A percentile compares a stretch with the other conserved stretches of the same genome.
These are phyloP conservation scores for Trididemnum clinides DNA, from an alignment of 23 tunicate genomes.

Conservation along the genomic window DNA sequence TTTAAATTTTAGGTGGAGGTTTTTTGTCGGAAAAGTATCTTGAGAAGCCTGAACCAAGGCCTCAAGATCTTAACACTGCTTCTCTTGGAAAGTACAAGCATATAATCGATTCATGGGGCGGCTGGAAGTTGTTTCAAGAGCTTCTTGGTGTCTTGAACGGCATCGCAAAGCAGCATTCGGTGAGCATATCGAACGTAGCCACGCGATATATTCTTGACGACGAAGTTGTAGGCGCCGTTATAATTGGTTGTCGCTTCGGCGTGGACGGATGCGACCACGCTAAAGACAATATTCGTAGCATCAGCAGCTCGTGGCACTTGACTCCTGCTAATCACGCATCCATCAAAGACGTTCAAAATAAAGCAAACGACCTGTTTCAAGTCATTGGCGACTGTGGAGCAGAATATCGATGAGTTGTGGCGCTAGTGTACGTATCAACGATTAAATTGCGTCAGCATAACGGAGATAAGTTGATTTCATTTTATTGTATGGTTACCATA, in stretches of 20 bases:
- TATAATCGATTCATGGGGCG: constrained; percentile 77
- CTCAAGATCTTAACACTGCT: constrained; percentile 66
- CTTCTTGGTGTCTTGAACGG: constrained; percentile 43
- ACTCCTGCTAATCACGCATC: constrained; percentile 19
- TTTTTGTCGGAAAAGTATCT: constrained; percentile 73
- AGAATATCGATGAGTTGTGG: constrained; percentile 71
- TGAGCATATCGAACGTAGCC: constrained; percentile 76
- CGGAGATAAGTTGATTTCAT: too few species aligned
- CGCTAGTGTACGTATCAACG: too few species aligned
- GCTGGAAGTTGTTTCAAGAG: constrained; percentile 84
- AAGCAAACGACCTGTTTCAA: constrained; percentile 54
- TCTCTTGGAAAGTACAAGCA: constrained; percentile 81
- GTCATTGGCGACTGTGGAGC: constrained; percentile 76
- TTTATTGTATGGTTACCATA: too few species aligned
- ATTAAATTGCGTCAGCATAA: too few species aligned
- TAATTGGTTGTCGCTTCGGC: constrained; percentile 77
- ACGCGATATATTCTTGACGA: constrained; percentile 71
- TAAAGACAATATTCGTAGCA: constrained; percentile 62
- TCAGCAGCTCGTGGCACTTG: constrained; percentile 47
- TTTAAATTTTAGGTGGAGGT: constrained; percentile 62
- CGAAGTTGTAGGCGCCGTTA: constrained; percentile 52
- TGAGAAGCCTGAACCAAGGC: constrained; percentile 60
- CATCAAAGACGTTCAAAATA: constrained; percentile 33
- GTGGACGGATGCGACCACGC: constrained; percentile 60
- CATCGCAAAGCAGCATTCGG: constrained; percentile 60